Base-by-base conservation (phyloP, 2,888 invertebrate species). In the Leptura quadrifasciata region DNA sequence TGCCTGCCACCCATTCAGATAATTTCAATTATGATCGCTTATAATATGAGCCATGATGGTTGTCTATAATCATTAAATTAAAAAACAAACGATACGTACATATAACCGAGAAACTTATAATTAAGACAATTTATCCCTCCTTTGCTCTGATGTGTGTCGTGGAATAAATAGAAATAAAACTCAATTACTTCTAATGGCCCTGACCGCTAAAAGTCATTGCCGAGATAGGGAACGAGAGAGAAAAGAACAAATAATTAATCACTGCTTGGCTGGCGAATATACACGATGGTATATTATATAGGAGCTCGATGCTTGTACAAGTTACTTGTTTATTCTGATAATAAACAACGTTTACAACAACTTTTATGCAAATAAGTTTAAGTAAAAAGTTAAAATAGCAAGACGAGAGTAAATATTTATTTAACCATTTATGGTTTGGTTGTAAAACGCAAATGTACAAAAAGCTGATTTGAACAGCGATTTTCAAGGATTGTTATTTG, bases 321-420 rank as follows among this genome's bases (percentile, higher is more conserved):
- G 76, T 67, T 64, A 52, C 68, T 73, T 74, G 72, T 75, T 75
- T 75, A 63, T 64, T 69, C 72, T 68, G 64, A 75, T 24, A 61
- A 39, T 74, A 76, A 76, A 76, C 74, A 72, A 54, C 35, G 71
- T 75, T 74, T 77, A 75, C 72, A 74, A 75, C 77, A 75, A 72
- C 63, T 77, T 74, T 75, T 75, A 75, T 75, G 77, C 77, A 75
- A 75, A 77, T 77, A 75, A 54, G 21, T 58, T 58, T 67, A 24
- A 18, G 61, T 24, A 60, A 75, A 77, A 75, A 74, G 76, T 70
- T 18, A 57, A 69, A 76, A 76, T 55, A 55, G 72, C 76, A 74
- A 74, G 74, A 63, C 69, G 67, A 58, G 75, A 71, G 72, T 60
- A 76, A 78, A 78, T 78, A 74, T 78, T 78, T 78, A 74, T 67